Conservation (phyloP, 1,140 invertebrate species). For the Andricus grossulariae region DNA sequence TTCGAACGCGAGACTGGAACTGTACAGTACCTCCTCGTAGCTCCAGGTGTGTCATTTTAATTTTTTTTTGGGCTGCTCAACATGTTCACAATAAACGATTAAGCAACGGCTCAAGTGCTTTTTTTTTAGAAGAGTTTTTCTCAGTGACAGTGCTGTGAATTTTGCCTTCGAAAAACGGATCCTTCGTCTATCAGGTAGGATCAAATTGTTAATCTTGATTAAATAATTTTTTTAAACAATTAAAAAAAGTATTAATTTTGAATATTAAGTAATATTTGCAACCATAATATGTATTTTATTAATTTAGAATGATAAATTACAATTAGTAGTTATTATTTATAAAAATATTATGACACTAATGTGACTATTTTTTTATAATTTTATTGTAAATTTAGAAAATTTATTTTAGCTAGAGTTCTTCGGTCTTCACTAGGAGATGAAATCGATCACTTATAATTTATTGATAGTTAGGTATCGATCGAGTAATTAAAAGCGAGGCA, state of each 20-base stretch:
- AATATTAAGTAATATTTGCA: too few relatives aligned
- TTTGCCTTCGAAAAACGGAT: slow-evolving; percentile 23
- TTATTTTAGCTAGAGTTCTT: too few relatives aligned
- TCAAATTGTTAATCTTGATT: background rate
- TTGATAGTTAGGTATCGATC: too few relatives aligned
- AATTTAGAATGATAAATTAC: too few relatives aligned
- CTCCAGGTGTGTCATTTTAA: slow-evolving; percentile 1
- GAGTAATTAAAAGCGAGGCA: too few relatives aligned
- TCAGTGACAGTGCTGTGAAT: slow-evolving; percentile 37
- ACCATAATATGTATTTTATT: too few relatives aligned
- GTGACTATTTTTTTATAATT: too few relatives aligned
- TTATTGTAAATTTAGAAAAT: too few relatives aligned
- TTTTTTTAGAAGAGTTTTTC: slow-evolving; percentile 22
- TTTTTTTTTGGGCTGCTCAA: slow-evolving; percentile 9
- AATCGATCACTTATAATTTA: too few relatives aligned
- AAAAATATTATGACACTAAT: too few relatives aligned
- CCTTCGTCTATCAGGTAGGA: background rate
- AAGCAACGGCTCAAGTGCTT: background rate
- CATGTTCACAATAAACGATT: slow-evolving; percentile 3
- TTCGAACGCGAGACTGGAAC: slow-evolving; percentile 42
- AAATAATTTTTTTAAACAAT: background rate
- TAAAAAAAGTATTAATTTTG: background rate
- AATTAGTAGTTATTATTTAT: too few relatives aligned
- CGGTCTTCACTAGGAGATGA: too few relatives aligned
- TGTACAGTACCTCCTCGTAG: slow-evolving; percentile 31